Conservation (phyloP, 2,888 invertebrate species). For the Chelonus formosanus region DNA sequence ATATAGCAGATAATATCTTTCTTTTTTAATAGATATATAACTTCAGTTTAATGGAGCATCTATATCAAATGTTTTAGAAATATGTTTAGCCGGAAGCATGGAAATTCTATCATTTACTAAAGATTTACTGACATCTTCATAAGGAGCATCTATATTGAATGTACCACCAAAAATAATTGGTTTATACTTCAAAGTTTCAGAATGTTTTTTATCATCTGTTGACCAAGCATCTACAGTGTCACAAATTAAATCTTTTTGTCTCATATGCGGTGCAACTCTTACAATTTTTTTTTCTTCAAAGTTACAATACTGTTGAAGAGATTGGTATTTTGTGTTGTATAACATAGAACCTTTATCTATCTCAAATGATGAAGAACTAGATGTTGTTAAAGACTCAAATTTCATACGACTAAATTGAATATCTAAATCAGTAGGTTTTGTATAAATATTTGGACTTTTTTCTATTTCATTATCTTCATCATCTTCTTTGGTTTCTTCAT, state of each 20-base stretch:
- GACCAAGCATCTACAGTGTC: slow-evolving; percentile 74
- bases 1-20: background rate
- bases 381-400: slow-evolving; percentile 45
- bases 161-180: slow-evolving; percentile 86
- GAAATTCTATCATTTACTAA: slow-evolving; percentile 33
- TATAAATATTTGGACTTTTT: slow-evolving; percentile 4
- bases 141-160: slow-evolving; percentile 83
- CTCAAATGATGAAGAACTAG: slow-evolving; percentile 41
- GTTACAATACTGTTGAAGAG: slow-evolving; percentile 57
- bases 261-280: slow-evolving; percentile 60
- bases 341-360: slow-evolving; percentile 14
- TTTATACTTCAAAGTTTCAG: slow-evolving; percentile 64
- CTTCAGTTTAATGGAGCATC: slow-evolving; percentile 65
- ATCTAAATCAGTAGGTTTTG: slow-evolving; percentile 55
- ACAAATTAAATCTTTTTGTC: slow-evolving; percentile 69
- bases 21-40: background rate
- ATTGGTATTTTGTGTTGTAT: slow-evolving; percentile 44
- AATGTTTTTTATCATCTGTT: slow-evolving; percentile 41
- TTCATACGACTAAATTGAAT: slow-evolving; percentile 55
- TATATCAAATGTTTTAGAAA: slow-evolving; percentile 67
- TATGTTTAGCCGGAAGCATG: slow-evolving; percentile 40
- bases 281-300: slow-evolving; percentile 60
- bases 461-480: slow-evolving; percentile 13
- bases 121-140: slow-evolving; percentile 35
- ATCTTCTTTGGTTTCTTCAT: slow-evolving; percentile 24